phyloP scores from a whole-genome alignment of 2,113 vertebrate species.

The Dolichallabes microphthalmus region DNA sequence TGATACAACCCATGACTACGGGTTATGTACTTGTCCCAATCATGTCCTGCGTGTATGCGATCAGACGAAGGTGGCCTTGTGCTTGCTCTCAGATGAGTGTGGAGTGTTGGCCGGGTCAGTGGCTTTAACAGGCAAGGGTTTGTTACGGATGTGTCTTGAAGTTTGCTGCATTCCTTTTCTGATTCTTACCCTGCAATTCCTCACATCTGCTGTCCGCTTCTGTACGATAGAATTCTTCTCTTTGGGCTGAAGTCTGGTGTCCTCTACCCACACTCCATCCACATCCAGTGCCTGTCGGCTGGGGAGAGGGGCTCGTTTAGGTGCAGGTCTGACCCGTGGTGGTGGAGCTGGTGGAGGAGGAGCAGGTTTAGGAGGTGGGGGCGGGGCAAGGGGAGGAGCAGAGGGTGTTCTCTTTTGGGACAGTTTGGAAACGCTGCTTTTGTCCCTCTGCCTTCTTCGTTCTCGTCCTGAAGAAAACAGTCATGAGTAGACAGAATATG shows the following conservation, averaged over 20 bases:
- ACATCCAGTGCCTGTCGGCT: conserved; percentile 73
- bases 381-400: conserved; percentile 47
- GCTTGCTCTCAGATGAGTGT: conserved; percentile 54
- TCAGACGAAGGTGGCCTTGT: conserved; percentile 93
- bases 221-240: conserved; percentile 75
- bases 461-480: conserved; percentile 65
- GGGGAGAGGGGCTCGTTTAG: conserved; percentile 63
- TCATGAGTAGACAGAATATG: conserved; percentile 43
- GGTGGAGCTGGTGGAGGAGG: conserved; percentile 53
- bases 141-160: conserved; percentile 66
- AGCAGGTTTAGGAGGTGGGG: conserved; percentile 4
- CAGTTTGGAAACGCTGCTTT: conserved; percentile 55
- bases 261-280: conserved; percentile 69
- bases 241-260: conserved; percentile 28
- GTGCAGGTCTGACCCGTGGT: conserved; percentile 55
- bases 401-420: conserved; percentile 58
- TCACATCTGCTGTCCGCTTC: conserved; percentile 73
- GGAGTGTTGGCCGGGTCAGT: neutral
- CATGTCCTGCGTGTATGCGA: neutral
- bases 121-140: conserved; percentile 64
- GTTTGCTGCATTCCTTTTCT: conserved; percentile 74
- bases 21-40: neutral
- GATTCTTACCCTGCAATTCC: conserved; percentile 73
- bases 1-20: neutral
- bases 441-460: conserved; percentile 59